Evolutionary conservation across 2,797 vertebrate species (phyloP).

Genomic region (Melanotaenia nigrans): DNA sequence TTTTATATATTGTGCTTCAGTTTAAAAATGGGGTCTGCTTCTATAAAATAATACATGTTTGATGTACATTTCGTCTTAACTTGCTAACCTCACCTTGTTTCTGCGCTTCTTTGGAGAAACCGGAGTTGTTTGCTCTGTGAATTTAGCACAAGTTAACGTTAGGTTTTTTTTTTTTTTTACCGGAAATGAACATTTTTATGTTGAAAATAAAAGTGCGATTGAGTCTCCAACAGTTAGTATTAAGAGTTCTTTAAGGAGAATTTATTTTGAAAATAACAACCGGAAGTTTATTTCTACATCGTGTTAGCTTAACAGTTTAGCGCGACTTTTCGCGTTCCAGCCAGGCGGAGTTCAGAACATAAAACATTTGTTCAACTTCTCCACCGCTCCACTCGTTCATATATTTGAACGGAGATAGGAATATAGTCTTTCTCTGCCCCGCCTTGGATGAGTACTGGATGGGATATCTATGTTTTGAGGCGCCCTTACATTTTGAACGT

Average conservation of each 20-base stretch:
- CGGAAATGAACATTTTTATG: not conserved
- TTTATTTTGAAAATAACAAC: slow-evolving; percentile 41
- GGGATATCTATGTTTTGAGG: slow-evolving; percentile 41
- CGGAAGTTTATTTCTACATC: fast-evolving
- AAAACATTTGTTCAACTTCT: slow-evolving; percentile 66
- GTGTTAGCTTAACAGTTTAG: not conserved
- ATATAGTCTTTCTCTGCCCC: not conserved
- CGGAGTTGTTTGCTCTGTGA: slow-evolving; percentile 21
- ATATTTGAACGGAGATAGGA: slow-evolving; percentile 38
- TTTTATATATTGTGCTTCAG: not conserved
- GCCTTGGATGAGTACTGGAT: slow-evolving; percentile 34
- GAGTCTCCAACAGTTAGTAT: fast-evolving
- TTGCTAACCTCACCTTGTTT: slow-evolving; percentile 28
- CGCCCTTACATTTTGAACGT: slow-evolving; percentile 12
- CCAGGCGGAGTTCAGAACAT: slow-evolving; percentile 63
- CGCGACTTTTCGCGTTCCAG: slow-evolving; percentile 62
- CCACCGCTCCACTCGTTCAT: slow-evolving; percentile 56
- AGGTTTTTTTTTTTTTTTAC: not conserved
- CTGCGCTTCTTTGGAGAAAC: slow-evolving; percentile 48
- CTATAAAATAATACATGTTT: slow-evolving; percentile 57
- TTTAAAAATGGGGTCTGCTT: not conserved
- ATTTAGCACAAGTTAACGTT: not conserved
- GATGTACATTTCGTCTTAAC: slow-evolving; percentile 27
- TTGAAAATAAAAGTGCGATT: slow-evolving; percentile 10
- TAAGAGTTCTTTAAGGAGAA: fast-evolving